Percentiles rank a stretch among this genome's conserved stretches.
Conservation (phyloP, 2,797 vertebrate genomes). For the Eulemur coronatus region DNA sequence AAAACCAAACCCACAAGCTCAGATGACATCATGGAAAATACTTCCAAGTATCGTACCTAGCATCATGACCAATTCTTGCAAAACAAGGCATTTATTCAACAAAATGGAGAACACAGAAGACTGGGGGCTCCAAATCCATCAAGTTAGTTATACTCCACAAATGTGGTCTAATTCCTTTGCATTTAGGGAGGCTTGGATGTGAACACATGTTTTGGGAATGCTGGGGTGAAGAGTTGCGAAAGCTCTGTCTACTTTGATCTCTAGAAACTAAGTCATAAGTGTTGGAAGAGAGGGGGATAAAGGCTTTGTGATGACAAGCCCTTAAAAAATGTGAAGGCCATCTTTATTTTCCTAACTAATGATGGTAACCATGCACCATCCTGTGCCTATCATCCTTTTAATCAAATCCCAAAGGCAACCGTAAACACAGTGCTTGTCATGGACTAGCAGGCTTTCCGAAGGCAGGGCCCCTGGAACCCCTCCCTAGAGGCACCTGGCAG, state of each 20-base stretch:
- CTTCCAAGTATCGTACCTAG: not conserved
- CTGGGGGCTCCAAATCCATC: not conserved
- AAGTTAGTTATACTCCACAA: fast-evolving
- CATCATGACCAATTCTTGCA: not conserved
- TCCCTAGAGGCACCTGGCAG: not conserved
- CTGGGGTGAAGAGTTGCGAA: not conserved
- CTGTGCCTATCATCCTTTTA: not conserved
- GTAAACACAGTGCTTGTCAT: not conserved
- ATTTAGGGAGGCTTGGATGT: not conserved
- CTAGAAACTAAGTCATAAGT: not conserved
- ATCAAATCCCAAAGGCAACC: not conserved
- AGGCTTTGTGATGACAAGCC: not conserved
- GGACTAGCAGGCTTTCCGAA: not conserved
- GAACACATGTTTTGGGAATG: not conserved
- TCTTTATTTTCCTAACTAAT: conserved; percentile 29
- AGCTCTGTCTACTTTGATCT: conserved; percentile 23
- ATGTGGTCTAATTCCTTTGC: not conserved
- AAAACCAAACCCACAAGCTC: not conserved
- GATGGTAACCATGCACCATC: not conserved
- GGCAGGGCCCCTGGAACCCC: not conserved
- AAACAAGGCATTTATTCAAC: conserved; percentile 1
- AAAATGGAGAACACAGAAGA: not conserved
- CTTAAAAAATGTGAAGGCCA: not conserved
- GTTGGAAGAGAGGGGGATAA: not conserved
- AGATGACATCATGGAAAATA: conserved; percentile 47